phyloP scores from a whole-genome alignment of 2,113 vertebrate species.

The Coryphaenoides rupestris region DNA sequence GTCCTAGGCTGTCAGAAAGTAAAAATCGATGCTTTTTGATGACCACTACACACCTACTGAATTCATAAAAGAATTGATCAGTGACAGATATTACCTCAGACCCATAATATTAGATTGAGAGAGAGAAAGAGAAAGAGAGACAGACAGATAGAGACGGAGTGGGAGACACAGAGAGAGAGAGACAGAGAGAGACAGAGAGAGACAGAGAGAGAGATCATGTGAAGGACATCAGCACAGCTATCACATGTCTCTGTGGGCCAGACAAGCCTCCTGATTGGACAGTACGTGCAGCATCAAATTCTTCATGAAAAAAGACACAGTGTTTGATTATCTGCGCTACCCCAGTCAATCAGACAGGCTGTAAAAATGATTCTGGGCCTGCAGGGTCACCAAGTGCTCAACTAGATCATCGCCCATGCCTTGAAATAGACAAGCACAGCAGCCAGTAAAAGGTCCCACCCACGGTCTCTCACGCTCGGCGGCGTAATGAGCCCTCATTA shows the following conservation, averaged over 20 bases:
- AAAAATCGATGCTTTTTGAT: no score
- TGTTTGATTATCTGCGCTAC: background rate
- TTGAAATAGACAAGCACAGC: no score
- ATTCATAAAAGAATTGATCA: no score
- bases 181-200: slow-evolving; percentile 12
- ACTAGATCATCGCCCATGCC: no score
- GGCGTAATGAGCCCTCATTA: no score
- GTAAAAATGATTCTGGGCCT: background rate
- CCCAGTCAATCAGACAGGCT: background rate
- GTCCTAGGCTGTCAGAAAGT: no score
- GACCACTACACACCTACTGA: no score
- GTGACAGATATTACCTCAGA: no score
- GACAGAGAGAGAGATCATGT: slow-evolving; percentile 9
- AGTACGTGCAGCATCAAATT: background rate
- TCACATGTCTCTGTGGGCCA: slow-evolving; percentile 5
- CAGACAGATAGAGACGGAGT: background rate
- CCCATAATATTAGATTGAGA: no score
- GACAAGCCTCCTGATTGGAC: slow-evolving; percentile 9
- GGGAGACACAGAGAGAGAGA: slow-evolving; percentile 14
- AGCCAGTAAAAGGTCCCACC: no score
- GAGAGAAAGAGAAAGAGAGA: no score
- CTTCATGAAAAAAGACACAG: slow-evolving; percentile 19
- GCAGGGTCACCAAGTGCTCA: background rate
- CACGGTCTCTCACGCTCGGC: no score
- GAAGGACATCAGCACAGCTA: slow-evolving; percentile 19